These are phyloP conservation scores for Enteromius viviparus DNA, from an alignment of 2,797 vertebrate species.

Conservation along the genomic window DNA sequence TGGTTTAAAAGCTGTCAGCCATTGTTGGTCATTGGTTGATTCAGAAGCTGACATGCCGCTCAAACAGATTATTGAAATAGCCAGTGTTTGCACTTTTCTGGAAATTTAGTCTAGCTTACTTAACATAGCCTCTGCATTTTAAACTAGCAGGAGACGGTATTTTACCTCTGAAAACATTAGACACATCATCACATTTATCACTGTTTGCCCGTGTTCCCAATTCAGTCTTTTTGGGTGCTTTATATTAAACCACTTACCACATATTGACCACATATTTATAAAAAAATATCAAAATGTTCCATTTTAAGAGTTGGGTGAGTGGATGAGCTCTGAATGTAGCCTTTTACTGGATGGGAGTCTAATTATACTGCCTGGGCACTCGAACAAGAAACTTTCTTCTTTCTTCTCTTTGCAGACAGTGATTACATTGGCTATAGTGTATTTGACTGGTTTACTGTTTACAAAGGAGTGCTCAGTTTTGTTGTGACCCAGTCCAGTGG, in stretches of 20 bases:
- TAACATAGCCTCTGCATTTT: background rate
- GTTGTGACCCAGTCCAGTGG: conserved; percentile 46
- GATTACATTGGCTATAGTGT: conserved; percentile 37
- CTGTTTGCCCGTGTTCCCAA: conserved; percentile 10
- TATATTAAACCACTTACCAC: conserved; percentile 25
- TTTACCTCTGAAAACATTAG: background rate
- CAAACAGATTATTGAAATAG: background rate
- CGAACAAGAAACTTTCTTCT: conserved; percentile 31
- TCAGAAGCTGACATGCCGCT: background rate
- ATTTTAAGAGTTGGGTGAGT: conserved; percentile 4
- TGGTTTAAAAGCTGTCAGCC: background rate
- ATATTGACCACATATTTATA: conserved; percentile 30
- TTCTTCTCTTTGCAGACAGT: conserved; percentile 46
- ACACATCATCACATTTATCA: background rate
- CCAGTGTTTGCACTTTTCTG: background rate
- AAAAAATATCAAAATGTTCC: conserved; percentile 21
- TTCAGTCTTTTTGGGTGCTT: conserved; percentile 17
- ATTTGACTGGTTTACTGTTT: conserved; percentile 54
- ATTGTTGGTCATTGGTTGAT: background rate
- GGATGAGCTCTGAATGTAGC: conserved; percentile 14
- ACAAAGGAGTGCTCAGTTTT: conserved; percentile 46
- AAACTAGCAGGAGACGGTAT: conserved; percentile 2
- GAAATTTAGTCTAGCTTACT: background rate
- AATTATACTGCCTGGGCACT: conserved; percentile 25
- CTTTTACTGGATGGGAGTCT: conserved; percentile 34